These are phyloP conservation scores for Poecilia latipinna DNA, from an alignment of 2,113 vertebrate species.

Conservation along the genomic window DNA sequence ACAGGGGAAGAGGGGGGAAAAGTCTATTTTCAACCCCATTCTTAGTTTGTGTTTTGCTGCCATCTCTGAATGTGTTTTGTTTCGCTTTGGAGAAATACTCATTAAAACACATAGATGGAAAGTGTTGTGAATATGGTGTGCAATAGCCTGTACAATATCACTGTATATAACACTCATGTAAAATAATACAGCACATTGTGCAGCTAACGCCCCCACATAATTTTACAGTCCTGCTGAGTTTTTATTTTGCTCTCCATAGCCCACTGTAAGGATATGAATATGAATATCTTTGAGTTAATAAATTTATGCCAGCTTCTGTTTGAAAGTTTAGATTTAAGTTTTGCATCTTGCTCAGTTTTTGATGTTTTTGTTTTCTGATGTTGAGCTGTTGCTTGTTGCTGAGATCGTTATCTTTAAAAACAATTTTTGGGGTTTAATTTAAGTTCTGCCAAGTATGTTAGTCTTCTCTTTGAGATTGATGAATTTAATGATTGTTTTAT, in stretches of 20 bases:
- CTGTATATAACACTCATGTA: slow-evolving; percentile 41
- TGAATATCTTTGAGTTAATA: not conserved
- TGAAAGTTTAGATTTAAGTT: not conserved
- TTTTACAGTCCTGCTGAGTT: slow-evolving; percentile 49
- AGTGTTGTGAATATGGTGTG: not conserved
- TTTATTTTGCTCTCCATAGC: slow-evolving; percentile 36
- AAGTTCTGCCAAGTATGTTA: slow-evolving; percentile 15
- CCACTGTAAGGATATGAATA: not conserved
- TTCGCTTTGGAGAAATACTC: slow-evolving; percentile 14
- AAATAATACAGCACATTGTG: slow-evolving; percentile 58
- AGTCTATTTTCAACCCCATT: slow-evolving; percentile 3
- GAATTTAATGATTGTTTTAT: slow-evolving; percentile 23
- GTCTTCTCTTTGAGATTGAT: slow-evolving; percentile 6
- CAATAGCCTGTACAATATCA: slow-evolving; percentile 37
- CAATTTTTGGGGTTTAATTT: slow-evolving; percentile 19
- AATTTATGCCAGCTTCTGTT: not conserved
- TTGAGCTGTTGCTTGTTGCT: slow-evolving; percentile 5
- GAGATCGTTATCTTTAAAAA: not conserved
- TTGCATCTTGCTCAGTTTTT: slow-evolving; percentile 7
- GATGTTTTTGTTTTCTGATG: slow-evolving; percentile 3
- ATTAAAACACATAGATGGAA: slow-evolving; percentile 11
- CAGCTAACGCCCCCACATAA: slow-evolving; percentile 53
- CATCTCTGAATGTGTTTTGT: slow-evolving; percentile 15
- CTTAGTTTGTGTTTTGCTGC: slow-evolving; percentile 27
- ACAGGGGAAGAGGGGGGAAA: not conserved